Evolutionary conservation across 2,113 vertebrate genomes (phyloP).

Genomic region (Lampris incognitus): DNA sequence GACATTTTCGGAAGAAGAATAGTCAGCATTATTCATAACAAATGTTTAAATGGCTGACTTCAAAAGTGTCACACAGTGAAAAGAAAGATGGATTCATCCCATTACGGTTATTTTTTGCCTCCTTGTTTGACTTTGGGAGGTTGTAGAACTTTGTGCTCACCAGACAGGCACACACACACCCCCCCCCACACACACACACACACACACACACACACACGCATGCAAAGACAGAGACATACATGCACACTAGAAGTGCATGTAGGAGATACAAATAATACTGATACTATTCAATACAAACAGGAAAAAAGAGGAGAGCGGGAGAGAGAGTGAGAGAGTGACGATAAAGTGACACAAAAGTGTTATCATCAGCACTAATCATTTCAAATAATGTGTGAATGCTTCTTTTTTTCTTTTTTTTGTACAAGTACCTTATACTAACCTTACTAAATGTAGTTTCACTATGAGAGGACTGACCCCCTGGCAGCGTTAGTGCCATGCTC

Average conservation of each 20-base stretch:
- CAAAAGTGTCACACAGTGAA: not conserved
- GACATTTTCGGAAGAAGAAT: slow-evolving; percentile 43
- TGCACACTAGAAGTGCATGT: not conserved
- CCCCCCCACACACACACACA: not conserved
- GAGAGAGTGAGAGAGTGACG: slow-evolving; percentile 4
- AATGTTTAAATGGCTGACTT: slow-evolving; percentile 31
- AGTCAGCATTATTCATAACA: slow-evolving; percentile 52
- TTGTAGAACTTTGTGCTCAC: not conserved
- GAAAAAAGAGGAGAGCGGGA: slow-evolving; percentile 15
- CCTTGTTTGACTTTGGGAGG: slow-evolving; percentile 51
- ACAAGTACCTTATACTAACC: too few species aligned
- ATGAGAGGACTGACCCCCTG: too few species aligned
- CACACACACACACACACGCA: not conserved
- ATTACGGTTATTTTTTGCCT: slow-evolving; percentile 20
- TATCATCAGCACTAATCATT: too few species aligned
- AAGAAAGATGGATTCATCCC: slow-evolving; percentile 21
- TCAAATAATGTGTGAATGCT: too few species aligned
- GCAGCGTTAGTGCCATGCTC: too few species aligned
- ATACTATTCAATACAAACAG: slow-evolving; percentile 26
- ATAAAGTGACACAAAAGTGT: not conserved
- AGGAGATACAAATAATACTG: not conserved
- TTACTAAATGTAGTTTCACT: too few species aligned
- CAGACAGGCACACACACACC: not conserved
- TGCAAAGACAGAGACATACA: not conserved
- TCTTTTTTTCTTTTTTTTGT: too few species aligned